Conservation (phyloP, 2,113 vertebrate genomes). For the Elaphurus davidianus region DNA sequence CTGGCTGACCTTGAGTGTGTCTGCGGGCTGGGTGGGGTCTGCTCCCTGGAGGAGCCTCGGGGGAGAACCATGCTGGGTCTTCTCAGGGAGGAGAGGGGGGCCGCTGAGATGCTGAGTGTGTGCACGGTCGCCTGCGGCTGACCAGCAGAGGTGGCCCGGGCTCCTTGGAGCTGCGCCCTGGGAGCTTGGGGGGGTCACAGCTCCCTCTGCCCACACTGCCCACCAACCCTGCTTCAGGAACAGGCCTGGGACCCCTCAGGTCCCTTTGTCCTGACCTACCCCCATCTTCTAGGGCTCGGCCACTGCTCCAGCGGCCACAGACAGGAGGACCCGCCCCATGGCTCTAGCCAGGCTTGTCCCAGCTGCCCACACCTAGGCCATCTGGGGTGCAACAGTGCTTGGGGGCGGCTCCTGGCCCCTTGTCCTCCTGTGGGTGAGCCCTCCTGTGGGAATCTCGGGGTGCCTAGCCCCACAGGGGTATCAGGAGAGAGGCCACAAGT, state of each 20-base stretch:
- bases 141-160: not conserved
- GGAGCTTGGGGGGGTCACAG: fast-evolving
- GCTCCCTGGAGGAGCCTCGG: not conserved
- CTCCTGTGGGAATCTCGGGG: not conserved
- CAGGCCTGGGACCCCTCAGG: too few species aligned
- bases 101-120: not conserved
- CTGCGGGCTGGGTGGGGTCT: not conserved
- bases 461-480: not conserved
- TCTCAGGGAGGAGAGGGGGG: not conserved
- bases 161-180: not conserved
- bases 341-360: not conserved
- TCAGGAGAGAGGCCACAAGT: not conserved
- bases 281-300: not conserved
- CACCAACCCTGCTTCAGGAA: too few species aligned
- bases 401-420: not conserved
- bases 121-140: not conserved
- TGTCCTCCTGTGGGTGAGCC: not conserved
- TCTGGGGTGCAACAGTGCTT: too few species aligned
- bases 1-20: not conserved
- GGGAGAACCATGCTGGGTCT: not conserved
- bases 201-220: not conserved
- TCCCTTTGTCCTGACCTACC: too few species aligned
- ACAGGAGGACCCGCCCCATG: not conserved
- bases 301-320: not conserved
- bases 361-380: fast-evolving